These are phyloP conservation scores for Takifugu ocellatus DNA, from an alignment of 2,797 vertebrate genomes.

Conservation along the genomic window DNA sequence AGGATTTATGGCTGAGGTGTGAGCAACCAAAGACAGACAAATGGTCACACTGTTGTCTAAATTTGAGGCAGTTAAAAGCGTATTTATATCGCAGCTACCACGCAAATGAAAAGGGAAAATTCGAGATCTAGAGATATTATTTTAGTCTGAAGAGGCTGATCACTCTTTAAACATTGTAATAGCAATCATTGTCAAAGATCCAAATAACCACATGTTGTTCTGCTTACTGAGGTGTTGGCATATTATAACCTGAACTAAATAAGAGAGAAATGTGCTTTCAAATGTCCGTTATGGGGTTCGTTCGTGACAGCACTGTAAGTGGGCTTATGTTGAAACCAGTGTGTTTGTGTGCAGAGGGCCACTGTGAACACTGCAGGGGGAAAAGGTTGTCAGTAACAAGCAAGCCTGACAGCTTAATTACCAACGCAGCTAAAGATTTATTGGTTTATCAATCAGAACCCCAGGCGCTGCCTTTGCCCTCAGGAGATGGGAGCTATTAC, in stretches of 20 bases:
- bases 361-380: constrained; percentile 63
- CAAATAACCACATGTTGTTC: neutral
- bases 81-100: neutral
- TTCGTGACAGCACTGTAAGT: constrained; percentile 45
- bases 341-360: constrained; percentile 58
- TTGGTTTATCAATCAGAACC: constrained; percentile 96
- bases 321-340: constrained; percentile 77
- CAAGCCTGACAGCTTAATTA: constrained; percentile 93
- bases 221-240: neutral
- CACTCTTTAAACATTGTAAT: constrained; percentile 18
- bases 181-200: constrained; percentile 6
- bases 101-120: neutral
- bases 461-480: constrained; percentile 79
- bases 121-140: constrained; percentile 1
- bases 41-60: neutral
- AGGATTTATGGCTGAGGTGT: too few relatives aligned
- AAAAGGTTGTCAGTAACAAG: constrained; percentile 82
- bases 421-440: constrained; percentile 94
- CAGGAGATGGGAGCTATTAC: constrained; percentile 82
- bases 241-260: constrained; percentile 20
- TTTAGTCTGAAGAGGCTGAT: neutral
- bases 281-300: constrained; percentile 26
- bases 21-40: constrained; percentile 3
- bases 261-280: constrained; percentile 15
- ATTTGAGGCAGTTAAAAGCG: neutral